Percentiles rank a stretch among this genome's conserved stretches.
Evolutionary conservation across 1,140 invertebrate species (phyloP).

Genomic region (Drosophila tsacasi): DNA sequence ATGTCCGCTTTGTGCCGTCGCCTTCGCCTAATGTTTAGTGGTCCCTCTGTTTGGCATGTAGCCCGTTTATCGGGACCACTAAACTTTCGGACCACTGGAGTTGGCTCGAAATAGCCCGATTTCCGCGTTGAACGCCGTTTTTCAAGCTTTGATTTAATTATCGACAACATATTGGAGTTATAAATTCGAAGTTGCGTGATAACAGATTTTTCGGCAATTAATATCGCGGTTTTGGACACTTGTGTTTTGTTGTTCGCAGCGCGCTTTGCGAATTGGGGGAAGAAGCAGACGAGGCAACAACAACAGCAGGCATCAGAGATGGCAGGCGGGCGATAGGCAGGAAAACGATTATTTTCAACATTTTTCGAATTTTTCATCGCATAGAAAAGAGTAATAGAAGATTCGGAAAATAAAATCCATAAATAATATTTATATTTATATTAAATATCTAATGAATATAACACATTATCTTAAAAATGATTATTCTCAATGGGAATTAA

Average conservation of each 20-base stretch:
- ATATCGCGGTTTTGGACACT: constrained; percentile 30
- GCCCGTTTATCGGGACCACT: constrained; percentile 64
- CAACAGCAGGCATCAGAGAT: constrained; percentile 24
- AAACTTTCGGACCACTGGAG: constrained; percentile 67
- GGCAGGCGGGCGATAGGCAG: constrained; percentile 7
- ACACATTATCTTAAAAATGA: too few relatives aligned
- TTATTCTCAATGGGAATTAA: background rate
- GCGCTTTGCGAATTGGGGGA: constrained; percentile 38
- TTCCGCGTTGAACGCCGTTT: constrained; percentile 26
- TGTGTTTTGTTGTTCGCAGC: constrained; percentile 44
- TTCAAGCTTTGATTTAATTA: constrained; percentile 13
- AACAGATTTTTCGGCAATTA: constrained; percentile 30
- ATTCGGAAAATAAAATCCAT: background rate
- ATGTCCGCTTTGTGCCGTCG: constrained; percentile 50
- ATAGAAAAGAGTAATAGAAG: background rate
- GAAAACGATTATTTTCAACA: constrained; percentile 8
- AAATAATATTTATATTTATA: background rate
- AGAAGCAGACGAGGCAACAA: constrained; percentile 40
- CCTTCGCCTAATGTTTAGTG: constrained; percentile 77
- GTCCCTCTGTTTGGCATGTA: constrained; percentile 76
- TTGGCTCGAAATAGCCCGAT: constrained; percentile 56
- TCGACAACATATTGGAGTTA: constrained; percentile 21
- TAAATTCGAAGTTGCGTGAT: background rate
- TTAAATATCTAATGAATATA: background rate
- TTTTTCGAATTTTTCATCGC: constrained; percentile 5